A percentile compares a stretch with the other conserved stretches of the same genome.
Evolutionary conservation across 2,888 invertebrate species (phyloP).

Genomic region (Mellilla xanthometata): DNA sequence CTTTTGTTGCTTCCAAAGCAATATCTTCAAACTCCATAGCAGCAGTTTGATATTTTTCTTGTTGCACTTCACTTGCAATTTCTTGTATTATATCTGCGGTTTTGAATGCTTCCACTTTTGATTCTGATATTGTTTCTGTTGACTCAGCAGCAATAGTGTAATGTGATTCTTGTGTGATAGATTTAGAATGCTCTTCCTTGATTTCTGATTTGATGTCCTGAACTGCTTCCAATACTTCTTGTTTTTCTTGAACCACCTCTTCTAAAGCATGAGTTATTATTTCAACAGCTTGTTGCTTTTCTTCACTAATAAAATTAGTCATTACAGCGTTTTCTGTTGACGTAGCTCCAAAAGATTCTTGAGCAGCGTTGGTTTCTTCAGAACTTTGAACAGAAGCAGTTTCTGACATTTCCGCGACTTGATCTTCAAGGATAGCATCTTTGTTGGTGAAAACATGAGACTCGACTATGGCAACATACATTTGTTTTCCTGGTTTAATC

Average conservation of each 20-base stretch:
- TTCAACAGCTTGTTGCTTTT: conserved; percentile 41
- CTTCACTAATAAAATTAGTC: conserved; percentile 4
- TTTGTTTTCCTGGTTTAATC: conserved; percentile 48
- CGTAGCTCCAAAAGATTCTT: conserved; percentile 23
- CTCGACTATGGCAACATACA: conserved; percentile 69
- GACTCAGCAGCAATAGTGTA: conserved; percentile 10
- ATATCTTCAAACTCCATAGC: no score
- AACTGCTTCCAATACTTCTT: conserved; percentile 28
- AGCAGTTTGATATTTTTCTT: no score
- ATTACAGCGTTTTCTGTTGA: conserved; percentile 18
- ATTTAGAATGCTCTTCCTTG: conserved; percentile 22
- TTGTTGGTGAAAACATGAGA: conserved; percentile 71
- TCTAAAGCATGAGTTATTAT: conserved; percentile 42
- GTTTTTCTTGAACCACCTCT: conserved; percentile 33
- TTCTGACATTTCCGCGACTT: conserved; percentile 45
- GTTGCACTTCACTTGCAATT: no score
- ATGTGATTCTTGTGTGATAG: conserved; percentile 10
- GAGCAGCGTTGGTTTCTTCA: conserved; percentile 31
- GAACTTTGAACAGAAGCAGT: conserved; percentile 41
- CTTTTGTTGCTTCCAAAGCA: no score
- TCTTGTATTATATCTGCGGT: no score
- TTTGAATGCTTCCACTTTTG: no score
- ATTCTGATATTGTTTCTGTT: conserved; percentile 10
- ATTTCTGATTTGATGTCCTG: conserved; percentile 31
- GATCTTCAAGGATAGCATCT: conserved; percentile 57